Base-by-base conservation (phyloP, 2,797 vertebrate species). In the Nasua narica region DNA sequence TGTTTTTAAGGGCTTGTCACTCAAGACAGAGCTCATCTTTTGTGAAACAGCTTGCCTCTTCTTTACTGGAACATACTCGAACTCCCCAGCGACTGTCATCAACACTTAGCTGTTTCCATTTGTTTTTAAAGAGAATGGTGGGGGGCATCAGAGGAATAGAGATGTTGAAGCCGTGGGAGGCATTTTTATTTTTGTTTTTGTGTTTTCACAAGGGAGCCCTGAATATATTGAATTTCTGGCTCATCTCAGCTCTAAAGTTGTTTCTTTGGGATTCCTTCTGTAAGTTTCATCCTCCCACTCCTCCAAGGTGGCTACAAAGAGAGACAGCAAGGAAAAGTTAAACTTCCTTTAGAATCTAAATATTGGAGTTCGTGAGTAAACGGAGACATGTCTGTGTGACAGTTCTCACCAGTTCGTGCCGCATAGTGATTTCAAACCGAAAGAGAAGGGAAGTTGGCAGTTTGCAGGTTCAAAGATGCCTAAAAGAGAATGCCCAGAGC, bases 341-440 rank as follows among this genome's bases (percentile, higher is more conserved):
- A 77, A 87, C 74, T 95, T 97, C 97, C 94, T 96, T 93, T 84
- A 72, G 79, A 97, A 87, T 94, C 95, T 93, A 96, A 97, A 97
- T 97, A 96, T 95, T 96, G 97, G 96, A 91, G 87, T 83, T 94
- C 72, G 18, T 5, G 56, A 82, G 93, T 97, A 97, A 97, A 96
- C 46, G 18, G 86, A 96, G 92, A 74, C 74, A 43, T 67, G 78
- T 95, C 74, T 96, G 96, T 95, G 77, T 86, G 93, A 96, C 95
- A 96, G 79, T 84, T 97, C 90, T 58, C 93, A 79, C 84, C 87
- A 76, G 16, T 29, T 69, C 67, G 29, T 37, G 74, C 62, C 14
- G 52, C 70, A 70, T 27, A 69, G 85, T 60, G 82, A 92, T 88
- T 96, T 90, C 93, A 94, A 90, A 83, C 67, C 37, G 65, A 94